Percentiles rank a stretch among this genome's conserved stretches.
Conservation (phyloP, 2,888 invertebrate species). For the Cantharis flavilabris region DNA sequence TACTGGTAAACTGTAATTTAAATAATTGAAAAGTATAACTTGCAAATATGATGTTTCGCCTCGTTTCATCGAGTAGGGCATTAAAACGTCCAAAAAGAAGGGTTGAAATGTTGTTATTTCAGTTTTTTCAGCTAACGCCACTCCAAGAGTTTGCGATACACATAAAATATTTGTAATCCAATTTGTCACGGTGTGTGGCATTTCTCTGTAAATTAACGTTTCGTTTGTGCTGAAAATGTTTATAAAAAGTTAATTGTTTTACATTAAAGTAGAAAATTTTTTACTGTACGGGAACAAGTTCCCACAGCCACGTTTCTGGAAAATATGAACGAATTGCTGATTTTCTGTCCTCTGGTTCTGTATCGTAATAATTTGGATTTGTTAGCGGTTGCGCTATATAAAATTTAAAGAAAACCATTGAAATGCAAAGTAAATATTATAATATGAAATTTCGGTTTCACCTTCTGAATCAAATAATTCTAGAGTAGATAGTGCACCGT, state of each 20-base stretch:
- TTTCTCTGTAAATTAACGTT: constrained; percentile 49
- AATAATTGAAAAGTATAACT: constrained; percentile 74
- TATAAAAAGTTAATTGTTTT: not conserved
- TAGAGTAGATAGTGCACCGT: not conserved
- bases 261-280: not conserved
- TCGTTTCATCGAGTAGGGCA: constrained; percentile 68
- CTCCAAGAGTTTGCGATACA: constrained; percentile 54
- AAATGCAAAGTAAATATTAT: not conserved
- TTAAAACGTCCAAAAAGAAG: constrained; percentile 73
- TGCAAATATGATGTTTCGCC: constrained; percentile 68
- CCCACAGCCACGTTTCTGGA: constrained; percentile 73
- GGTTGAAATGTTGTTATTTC: constrained; percentile 66
- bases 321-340: constrained; percentile 55
- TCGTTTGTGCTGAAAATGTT: constrained; percentile 47
- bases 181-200: constrained; percentile 66
- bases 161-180: constrained; percentile 65
- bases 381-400: constrained; percentile 7
- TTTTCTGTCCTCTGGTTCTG: constrained; percentile 42
- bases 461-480: constrained; percentile 10
- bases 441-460: not conserved
- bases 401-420: not conserved
- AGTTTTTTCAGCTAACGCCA: constrained; percentile 42
- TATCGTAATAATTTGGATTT: constrained; percentile 27
- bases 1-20: constrained; percentile 71
- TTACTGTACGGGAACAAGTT: constrained; percentile 58